These are phyloP conservation scores for Brachyhypopomus gauderio DNA, from an alignment of 2,113 vertebrate species.

Conservation along the genomic window DNA sequence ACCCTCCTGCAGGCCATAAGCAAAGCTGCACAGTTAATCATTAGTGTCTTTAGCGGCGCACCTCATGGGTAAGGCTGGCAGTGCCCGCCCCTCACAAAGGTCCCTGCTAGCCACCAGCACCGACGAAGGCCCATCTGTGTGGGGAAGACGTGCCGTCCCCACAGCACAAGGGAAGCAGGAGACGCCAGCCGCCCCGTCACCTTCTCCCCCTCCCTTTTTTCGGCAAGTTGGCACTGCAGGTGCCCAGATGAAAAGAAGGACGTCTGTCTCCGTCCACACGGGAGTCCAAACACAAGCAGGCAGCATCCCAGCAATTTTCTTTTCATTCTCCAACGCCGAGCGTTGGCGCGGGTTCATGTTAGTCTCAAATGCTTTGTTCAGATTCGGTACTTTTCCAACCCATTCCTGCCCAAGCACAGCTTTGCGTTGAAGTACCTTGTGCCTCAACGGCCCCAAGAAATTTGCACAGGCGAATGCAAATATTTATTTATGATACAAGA, in stretches of 20 bases:
- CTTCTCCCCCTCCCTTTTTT: neutral
- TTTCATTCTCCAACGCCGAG: neutral
- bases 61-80: constrained; percentile 44
- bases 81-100: neutral
- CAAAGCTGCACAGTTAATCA: constrained; percentile 67
- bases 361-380: neutral
- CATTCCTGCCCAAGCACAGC: neutral
- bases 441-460: constrained; percentile 43
- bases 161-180: constrained; percentile 12
- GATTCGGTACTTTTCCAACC: neutral
- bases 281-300: neutral
- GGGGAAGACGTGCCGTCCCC: constrained; percentile 48
- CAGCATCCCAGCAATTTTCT: neutral
- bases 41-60: constrained; percentile 62
- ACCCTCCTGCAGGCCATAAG: constrained; percentile 59
- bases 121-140: constrained; percentile 67
- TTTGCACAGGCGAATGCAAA: constrained; percentile 21
- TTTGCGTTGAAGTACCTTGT: neutral
- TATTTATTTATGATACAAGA: constrained; percentile 18
- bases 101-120: constrained; percentile 34
- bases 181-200: neutral
- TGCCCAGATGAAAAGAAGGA: neutral
- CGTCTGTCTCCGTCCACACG: neutral
- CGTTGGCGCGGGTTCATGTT: neutral
- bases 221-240: neutral